These are phyloP conservation scores for Scomber colias DNA, from an alignment of 2,113 vertebrate species.

Conservation along the genomic window DNA sequence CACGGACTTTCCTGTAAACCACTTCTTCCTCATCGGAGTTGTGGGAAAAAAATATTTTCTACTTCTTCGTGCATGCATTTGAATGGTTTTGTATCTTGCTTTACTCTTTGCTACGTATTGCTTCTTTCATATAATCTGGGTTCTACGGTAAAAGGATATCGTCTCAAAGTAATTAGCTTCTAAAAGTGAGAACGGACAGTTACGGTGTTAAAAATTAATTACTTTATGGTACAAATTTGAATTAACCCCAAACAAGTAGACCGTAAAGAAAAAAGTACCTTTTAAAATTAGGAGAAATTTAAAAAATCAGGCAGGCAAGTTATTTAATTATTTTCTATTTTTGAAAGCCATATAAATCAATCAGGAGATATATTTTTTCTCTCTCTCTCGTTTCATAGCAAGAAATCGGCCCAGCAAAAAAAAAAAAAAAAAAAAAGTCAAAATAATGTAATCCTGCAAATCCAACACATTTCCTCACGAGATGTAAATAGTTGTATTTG, in stretches of 20 bases:
- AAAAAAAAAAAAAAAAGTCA: no score
- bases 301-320: not conserved
- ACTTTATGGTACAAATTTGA: not conserved
- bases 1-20: slow-evolving; percentile 64
- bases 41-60: slow-evolving; percentile 6
- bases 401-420: slow-evolving; percentile 28
- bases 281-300: not conserved
- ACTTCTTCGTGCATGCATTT: slow-evolving; percentile 51
- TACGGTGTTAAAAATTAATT: not conserved
- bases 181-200: slow-evolving; percentile 1
- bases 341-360: not conserved
- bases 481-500: slow-evolving; percentile 98
- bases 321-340: slow-evolving; percentile 30
- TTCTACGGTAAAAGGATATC: not conserved
- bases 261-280: no score
- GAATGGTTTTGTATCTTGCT: not conserved
- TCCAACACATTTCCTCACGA: slow-evolving; percentile 82
- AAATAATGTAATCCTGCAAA: slow-evolving; percentile 38
- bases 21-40: slow-evolving; percentile 44
- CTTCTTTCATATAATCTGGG: no score
- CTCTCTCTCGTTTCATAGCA: not conserved
- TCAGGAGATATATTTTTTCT: not conserved
- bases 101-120: not conserved
- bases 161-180: slow-evolving; percentile 1
- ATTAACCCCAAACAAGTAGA: not conserved